Base-by-base conservation (phyloP, 2,113 vertebrate species). In the Tachycineta bicolor region DNA sequence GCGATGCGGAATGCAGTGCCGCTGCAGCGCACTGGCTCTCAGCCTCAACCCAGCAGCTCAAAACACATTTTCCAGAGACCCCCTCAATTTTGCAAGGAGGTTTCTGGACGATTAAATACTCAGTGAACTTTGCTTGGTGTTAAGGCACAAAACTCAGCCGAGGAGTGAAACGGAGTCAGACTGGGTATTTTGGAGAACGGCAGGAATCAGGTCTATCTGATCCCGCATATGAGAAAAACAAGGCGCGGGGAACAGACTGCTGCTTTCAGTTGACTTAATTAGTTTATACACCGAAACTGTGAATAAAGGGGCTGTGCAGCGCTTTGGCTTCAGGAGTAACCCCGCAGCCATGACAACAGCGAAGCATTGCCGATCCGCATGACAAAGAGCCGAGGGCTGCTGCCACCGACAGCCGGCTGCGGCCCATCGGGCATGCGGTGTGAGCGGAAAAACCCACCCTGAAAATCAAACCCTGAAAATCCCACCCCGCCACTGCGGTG, bases 341-440 rank as follows among this genome's bases (percentile, higher is more conserved):
- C 88, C 93, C 17, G 93, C 96, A 95, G 63, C 96, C 97, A 97
- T 97, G 97, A 95, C 97, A 97, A 97, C 97, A 34, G 73, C 2
- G 25, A 95, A 93, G 96, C 94, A 94, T 78, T 96, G 90, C 92
- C 77, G 90, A 96, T 97, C 95, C 95, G 95, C 97, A 96, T 95
- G 95, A 96, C 94, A 97, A 97, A 97, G 93, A 64, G 20, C 5
- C 6, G 12, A 88, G 91, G 58, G 85, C 94, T 92, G 69, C 74
- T 63, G 78, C 78, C 55, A 31, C 81, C 22, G 62, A 63, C 39
- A 89, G 89, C 81, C 18, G 71, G 10, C 76, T 76, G 53, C 5
- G 43, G 81, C 76, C 84, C 62, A 25, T 63, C 86, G 44, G 86
- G 75, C 92, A 70, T 73, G 46, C 13, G 1, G 63, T 2, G 22